Evolutionary conservation across 2,113 vertebrate genomes (phyloP).

Genomic region (Andinoacara biseriatus): DNA sequence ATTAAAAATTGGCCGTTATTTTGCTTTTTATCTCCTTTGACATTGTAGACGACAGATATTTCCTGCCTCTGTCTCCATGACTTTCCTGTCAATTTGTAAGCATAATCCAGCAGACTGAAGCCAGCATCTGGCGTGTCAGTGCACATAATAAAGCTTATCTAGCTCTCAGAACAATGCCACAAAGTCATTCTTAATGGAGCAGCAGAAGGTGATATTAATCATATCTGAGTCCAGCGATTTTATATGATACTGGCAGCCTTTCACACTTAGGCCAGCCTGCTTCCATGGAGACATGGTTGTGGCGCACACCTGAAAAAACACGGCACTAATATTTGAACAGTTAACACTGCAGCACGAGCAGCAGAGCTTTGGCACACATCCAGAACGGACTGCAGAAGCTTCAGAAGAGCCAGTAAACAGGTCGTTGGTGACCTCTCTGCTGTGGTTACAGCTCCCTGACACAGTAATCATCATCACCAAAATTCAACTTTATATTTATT

Average conservation of each 20-base stretch:
- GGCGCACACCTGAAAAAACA: conserved; percentile 89
- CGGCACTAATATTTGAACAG: conserved; percentile 71
- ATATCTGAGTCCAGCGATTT: conserved; percentile 55
- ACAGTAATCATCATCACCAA: background rate
- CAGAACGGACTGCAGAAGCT: conserved; percentile 71
- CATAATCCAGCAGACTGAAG: background rate
- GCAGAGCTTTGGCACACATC: conserved; percentile 66
- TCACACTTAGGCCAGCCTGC: conserved; percentile 67
- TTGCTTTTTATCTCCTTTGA: background rate
- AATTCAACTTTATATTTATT: background rate
- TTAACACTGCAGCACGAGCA: conserved; percentile 76
- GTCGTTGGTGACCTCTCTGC: conserved; percentile 43
- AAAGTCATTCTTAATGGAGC: background rate
- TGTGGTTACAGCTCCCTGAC: background rate
- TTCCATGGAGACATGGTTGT: conserved; percentile 76
- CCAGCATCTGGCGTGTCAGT: background rate
- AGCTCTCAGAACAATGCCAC: conserved; percentile 1
- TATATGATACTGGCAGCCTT: conserved; percentile 63
- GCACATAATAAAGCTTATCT: background rate
- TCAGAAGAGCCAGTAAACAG: conserved; percentile 72
- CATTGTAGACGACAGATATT: background rate
- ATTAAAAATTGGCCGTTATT: background rate
- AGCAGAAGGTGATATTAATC: conserved; percentile 5
- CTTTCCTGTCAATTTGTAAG: background rate
- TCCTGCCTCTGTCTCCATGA: background rate